phyloP scores from a whole-genome alignment of 2,113 vertebrate species.

The Campylomormyrus tamandua region DNA sequence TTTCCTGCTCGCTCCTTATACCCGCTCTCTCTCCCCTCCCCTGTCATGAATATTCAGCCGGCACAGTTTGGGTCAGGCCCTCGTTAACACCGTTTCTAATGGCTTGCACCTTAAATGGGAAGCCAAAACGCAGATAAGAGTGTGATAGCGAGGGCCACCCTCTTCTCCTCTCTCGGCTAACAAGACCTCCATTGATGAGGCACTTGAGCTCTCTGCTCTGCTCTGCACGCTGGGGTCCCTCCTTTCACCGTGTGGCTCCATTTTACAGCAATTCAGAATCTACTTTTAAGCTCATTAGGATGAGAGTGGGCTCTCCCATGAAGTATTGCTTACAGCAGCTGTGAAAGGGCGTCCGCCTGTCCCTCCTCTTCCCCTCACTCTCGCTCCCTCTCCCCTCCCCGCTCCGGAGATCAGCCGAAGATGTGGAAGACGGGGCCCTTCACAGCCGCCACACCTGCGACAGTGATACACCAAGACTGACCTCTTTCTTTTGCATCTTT shows the following conservation, averaged over 20 bases:
- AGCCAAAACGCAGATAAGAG: not conserved
- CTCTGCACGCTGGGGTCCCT: not conserved
- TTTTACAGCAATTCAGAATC: slow-evolving; percentile 10
- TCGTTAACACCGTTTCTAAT: not conserved
- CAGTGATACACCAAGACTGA: not conserved
- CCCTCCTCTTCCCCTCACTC: not conserved
- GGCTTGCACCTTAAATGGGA: not conserved
- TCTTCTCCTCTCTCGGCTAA: not conserved
- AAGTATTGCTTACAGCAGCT: not conserved
- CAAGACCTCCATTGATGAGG: slow-evolving; percentile 25
- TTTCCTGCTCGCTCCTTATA: not conserved
- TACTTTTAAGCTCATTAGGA: slow-evolving; percentile 14
- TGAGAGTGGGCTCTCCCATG: slow-evolving; percentile 3
- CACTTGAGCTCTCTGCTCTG: slow-evolving; percentile 6
- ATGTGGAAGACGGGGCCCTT: not conserved
- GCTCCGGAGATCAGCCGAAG: not conserved
- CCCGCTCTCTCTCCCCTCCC: not conserved
- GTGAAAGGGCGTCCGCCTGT: not conserved
- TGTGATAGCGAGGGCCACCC: not conserved
- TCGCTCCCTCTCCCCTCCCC: not conserved
- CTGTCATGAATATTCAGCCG: not conserved
- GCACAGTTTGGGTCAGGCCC: not conserved
- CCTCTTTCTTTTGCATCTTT: not conserved
- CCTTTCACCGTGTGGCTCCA: not conserved
- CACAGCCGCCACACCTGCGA: not conserved